phyloP scores from a whole-genome alignment of 2,888 invertebrate genomes.

The Drosophila ustulata region DNA sequence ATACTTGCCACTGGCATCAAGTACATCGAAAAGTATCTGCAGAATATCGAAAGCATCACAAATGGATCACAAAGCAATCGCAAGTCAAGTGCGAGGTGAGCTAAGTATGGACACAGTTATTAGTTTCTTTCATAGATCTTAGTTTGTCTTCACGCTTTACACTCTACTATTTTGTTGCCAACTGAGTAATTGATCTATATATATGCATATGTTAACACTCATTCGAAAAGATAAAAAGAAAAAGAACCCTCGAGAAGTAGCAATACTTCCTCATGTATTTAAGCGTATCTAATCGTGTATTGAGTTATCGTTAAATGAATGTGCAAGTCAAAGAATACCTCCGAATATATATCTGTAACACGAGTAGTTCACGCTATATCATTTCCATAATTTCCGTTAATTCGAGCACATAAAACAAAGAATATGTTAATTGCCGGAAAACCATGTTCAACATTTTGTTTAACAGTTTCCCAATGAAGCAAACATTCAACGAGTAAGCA shows the following conservation, averaged over 20 bases:
- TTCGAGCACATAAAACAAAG: background rate
- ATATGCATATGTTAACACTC: slow-evolving; percentile 5
- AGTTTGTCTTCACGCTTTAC: background rate
- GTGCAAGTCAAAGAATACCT: background rate
- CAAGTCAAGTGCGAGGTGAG: slow-evolving; percentile 84
- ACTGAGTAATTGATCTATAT: slow-evolving; percentile 9
- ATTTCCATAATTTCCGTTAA: slow-evolving; percentile 10
- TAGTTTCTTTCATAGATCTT: slow-evolving; percentile 9
- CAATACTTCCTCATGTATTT: background rate
- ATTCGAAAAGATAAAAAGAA: slow-evolving; percentile 20
- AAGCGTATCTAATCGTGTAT: slow-evolving; percentile 41
- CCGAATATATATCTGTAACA: background rate
- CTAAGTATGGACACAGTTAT: slow-evolving; percentile 65
- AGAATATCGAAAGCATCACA: slow-evolving; percentile 34
- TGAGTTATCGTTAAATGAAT: slow-evolving; percentile 19
- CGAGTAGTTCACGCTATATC: slow-evolving; percentile 10
- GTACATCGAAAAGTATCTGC: slow-evolving; percentile 27
- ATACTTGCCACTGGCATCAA: slow-evolving; percentile 47
- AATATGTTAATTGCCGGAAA: slow-evolving; percentile 6
- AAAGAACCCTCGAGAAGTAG: background rate
- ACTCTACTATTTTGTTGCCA: slow-evolving; percentile 8
- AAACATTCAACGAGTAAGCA: slow-evolving; percentile 1
- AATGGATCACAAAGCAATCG: slow-evolving; percentile 83
- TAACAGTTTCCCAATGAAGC: background rate
- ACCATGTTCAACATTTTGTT: slow-evolving; percentile 7